Base-by-base conservation (phyloP, 2,888 invertebrate species). In the Erannis defoliaria region DNA sequence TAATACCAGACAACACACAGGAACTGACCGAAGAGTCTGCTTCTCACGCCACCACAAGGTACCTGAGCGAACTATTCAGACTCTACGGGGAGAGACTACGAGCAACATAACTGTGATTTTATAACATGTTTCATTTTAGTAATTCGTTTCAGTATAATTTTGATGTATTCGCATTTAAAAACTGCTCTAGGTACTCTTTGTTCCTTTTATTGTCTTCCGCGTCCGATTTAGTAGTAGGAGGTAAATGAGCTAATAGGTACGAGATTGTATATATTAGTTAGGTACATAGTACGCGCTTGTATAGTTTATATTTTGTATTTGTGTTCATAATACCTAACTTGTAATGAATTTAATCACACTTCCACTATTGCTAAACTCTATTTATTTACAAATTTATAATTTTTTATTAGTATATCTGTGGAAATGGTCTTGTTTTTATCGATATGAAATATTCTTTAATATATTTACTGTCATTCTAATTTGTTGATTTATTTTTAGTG, bases 51-150 rank as follows among this genome's bases (percentile, higher is more conserved):
- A 63, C 76, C 29, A 65, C 73, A 37, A 57, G 70, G 33, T 77
- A 81, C 51, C 65, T 85, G 62, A 74, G 72, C 42, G 78, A 78
- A 53, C 70, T 82, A 46, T 82, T 85, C 64, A 64, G 74, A 18
- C 66, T 86, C 18, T 86, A 85, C 56, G 77, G 80, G 8, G 83
- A 85, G 64, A 73, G 82, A 16, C 69, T 85, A 16, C 49, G 31
- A 43, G 42, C 60, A 16, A 50, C 55, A 23, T 60, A 37, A 50
- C 5, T 29, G 0, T n/a, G 0, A 38, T 23, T 26, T 16, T 23
- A 16, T 37, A 5, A 46, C 18, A 46, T 9, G 19, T 31, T 46
- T n/a, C 2, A 2, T 26, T 19, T 10, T 18, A 2, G 38, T 45
- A 29, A 8, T 42, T 42, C 12, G 8, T 43, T 10, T 45, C 6